Conservation (phyloP, 2,113 vertebrate genomes). For the Psammodynastes pulverulentus region DNA sequence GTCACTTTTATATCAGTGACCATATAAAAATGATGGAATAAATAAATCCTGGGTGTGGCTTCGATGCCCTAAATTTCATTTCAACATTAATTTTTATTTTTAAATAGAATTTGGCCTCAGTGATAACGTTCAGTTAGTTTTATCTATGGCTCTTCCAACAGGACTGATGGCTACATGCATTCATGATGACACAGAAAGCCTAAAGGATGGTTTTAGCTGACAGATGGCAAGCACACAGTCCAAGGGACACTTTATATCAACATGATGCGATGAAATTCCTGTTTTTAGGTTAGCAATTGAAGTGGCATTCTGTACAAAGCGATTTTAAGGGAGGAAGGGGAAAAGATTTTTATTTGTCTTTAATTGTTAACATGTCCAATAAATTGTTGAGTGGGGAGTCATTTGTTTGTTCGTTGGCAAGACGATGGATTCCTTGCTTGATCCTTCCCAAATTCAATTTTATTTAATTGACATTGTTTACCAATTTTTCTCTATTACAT, state of each 20-base stretch:
- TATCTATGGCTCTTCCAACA: slow-evolving; percentile 44
- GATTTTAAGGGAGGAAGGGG: slow-evolving; percentile 23
- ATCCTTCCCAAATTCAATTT: neutral
- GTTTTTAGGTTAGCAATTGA: slow-evolving; percentile 74
- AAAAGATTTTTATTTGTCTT: slow-evolving; percentile 19
- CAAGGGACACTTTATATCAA: slow-evolving; percentile 77
- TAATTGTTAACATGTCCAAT: neutral
- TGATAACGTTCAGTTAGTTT: neutral
- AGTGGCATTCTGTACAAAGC: slow-evolving; percentile 62
- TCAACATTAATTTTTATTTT: neutral
- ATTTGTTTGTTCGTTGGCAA: neutral
- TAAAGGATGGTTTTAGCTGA: slow-evolving; percentile 83
- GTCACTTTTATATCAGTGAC: neutral
- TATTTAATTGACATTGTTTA: neutral
- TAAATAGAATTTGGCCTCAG: neutral
- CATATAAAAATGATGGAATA: neutral
- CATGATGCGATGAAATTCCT: slow-evolving; percentile 80
- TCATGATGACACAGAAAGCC: slow-evolving; percentile 86
- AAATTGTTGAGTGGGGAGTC: neutral
- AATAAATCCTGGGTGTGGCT: neutral
- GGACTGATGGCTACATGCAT: slow-evolving; percentile 81
- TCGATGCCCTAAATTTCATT: slow-evolving; percentile 17
- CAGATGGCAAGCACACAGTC: slow-evolving; percentile 84
- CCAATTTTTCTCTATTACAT: neutral
- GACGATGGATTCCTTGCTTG: neutral